Conservation (phyloP, 2,888 invertebrate species). For the Cataglyphis rosenhaueri region DNA sequence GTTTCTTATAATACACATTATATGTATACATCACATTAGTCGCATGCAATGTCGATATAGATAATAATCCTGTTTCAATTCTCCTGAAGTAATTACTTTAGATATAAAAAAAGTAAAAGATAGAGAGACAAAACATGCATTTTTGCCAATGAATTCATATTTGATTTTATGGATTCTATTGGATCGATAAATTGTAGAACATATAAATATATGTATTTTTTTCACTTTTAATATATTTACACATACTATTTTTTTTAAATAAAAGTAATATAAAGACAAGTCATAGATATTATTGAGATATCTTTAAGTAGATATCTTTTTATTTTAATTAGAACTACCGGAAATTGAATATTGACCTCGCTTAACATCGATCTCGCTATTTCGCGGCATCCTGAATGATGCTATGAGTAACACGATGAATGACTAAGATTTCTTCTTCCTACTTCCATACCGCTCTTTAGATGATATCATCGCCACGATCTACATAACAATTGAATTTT, state of each 20-base stretch:
- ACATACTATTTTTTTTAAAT: not conserved
- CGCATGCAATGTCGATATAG: constrained; percentile 19
- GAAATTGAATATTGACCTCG: constrained; percentile 80
- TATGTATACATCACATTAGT: constrained; percentile 7
- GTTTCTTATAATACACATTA: constrained; percentile 39
- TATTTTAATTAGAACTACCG: constrained; percentile 66
- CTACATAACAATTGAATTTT: constrained; percentile 23
- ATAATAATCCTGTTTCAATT: not conserved
- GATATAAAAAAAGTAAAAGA: not conserved
- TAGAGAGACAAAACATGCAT: not conserved
- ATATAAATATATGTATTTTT: not conserved
- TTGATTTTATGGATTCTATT: not conserved
- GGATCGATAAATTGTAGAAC: not conserved
- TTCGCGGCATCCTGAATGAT: constrained; percentile 38
- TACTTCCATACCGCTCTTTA: constrained; percentile 54
- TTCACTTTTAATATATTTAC: not conserved
- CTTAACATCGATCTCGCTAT: constrained; percentile 68
- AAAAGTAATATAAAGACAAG: not conserved
- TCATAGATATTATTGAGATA: not conserved
- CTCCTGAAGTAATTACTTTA: not conserved
- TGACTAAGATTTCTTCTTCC: constrained; percentile 75
- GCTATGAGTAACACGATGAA: constrained; percentile 61
- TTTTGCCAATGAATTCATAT: not conserved
- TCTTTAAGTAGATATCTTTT: too few species aligned
- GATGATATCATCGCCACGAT: constrained; percentile 69